phyloP scores from a whole-genome alignment of 2,113 vertebrate genomes.

The Mionectes macconnelli region DNA sequence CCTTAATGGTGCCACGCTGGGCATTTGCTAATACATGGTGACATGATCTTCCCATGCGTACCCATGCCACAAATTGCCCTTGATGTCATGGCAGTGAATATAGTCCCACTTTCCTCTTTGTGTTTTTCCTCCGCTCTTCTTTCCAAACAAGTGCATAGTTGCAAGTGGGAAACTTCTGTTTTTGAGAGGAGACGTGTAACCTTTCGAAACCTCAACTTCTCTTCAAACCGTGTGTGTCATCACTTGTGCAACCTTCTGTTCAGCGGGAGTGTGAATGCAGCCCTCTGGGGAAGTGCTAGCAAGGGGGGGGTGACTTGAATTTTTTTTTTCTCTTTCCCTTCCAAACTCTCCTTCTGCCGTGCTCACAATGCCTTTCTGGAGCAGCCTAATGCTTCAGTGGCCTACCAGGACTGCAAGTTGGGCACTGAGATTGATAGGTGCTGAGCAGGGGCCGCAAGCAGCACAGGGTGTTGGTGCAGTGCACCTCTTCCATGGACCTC shows the following conservation, averaged over 20 bases:
- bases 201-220: slow-evolving; percentile 26
- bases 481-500: fast-evolving
- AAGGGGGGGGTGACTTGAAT: not conserved
- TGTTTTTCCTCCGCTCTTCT: not conserved
- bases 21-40: fast-evolving
- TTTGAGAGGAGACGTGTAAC: not conserved
- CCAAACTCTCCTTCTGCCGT: not conserved
- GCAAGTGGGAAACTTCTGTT: slow-evolving; percentile 11
- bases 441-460: fast-evolving
- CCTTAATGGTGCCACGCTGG: not conserved
- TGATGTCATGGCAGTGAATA: fast-evolving
- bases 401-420: not conserved
- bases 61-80: not conserved
- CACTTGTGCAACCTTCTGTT: slow-evolving; percentile 42
- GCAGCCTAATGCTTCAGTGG: not conserved
- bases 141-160: not conserved
- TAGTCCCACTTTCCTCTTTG: not conserved
- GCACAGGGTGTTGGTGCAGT: not conserved
- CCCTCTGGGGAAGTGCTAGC: slow-evolving; percentile 12
- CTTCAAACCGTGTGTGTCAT: not conserved
- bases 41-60: fast-evolving
- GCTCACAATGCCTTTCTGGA: not conserved
- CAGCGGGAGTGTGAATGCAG: slow-evolving; percentile 23
- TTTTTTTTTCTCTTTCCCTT: slow-evolving; percentile 16
- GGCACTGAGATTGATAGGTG: not conserved